Evolutionary conservation across 2,113 vertebrate species (phyloP).

Genomic region (Sakesphorus luctuosus): DNA sequence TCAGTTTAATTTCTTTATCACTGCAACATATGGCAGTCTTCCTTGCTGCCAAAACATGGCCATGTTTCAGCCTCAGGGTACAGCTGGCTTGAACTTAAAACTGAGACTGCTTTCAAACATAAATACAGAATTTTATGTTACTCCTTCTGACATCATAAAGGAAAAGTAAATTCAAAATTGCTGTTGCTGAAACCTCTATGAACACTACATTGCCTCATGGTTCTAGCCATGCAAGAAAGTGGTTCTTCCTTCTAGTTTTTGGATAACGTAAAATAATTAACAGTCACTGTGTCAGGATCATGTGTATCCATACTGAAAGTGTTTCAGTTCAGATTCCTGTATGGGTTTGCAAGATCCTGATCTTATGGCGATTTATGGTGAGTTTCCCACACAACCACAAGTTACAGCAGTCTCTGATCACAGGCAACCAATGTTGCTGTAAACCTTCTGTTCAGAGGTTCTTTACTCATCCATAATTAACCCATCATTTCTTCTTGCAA

Average conservation of each 20-base stretch:
- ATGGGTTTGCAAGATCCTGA: background rate
- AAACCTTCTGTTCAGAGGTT: background rate
- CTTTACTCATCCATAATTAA: background rate
- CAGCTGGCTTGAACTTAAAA: constrained; percentile 54
- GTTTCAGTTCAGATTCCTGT: background rate
- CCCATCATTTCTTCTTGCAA: background rate
- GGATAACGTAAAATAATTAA: background rate
- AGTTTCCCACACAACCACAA: background rate
- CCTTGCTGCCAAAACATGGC: constrained; percentile 55
- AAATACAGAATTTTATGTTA: constrained; percentile 13
- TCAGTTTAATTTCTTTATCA: constrained; percentile 47
- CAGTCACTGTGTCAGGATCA: background rate
- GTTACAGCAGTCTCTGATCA: background rate
- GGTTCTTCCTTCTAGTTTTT: background rate
- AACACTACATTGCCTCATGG: background rate
- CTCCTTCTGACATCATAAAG: background rate
- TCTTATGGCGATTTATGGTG: background rate
- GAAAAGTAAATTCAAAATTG: background rate
- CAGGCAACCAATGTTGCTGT: background rate
- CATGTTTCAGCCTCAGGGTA: constrained; percentile 62
- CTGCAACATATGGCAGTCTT: constrained; percentile 60
- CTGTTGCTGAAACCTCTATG: background rate
- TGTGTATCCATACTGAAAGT: background rate
- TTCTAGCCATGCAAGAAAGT: background rate
- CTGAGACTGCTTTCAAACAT: constrained; percentile 54